Evolutionary conservation across 2,888 invertebrate species (phyloP).

Genomic region (Drosophila vallismaia): DNA sequence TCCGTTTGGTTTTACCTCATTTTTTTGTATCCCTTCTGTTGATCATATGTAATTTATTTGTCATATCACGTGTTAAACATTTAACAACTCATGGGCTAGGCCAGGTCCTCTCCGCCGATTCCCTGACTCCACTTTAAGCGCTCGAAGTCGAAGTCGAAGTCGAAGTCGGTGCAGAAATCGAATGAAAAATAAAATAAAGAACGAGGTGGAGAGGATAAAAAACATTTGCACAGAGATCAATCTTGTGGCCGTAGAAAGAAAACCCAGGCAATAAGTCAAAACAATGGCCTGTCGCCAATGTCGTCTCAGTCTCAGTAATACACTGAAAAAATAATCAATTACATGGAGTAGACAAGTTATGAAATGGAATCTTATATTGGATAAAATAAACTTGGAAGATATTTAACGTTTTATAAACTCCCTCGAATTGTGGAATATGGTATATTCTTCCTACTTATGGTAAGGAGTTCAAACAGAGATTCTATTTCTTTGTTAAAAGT

Average conservation of each 20-base stretch:
- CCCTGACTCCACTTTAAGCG: conserved; percentile 43
- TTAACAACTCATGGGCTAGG: conserved; percentile 79
- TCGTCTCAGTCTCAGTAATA: conserved; percentile 47
- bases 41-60: conserved; percentile 83
- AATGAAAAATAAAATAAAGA: conserved; percentile 49
- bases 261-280: conserved; percentile 74
- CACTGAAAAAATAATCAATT: conserved; percentile 6
- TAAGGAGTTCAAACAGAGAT: too few species aligned
- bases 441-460: too few species aligned
- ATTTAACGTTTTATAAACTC: too few species aligned
- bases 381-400: too few species aligned
- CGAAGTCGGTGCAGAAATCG: conserved; percentile 59
- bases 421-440: too few species aligned
- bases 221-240: conserved; percentile 72
- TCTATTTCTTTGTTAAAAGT: neutral
- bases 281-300: conserved; percentile 77
- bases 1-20: conserved; percentile 17
- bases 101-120: conserved; percentile 29
- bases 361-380: too few species aligned
- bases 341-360: too few species aligned
- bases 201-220: conserved; percentile 14
- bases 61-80: conserved; percentile 84
- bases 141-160: conserved; percentile 26
- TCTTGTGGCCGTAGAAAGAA: conserved; percentile 56
- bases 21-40: conserved; percentile 53